Evolutionary conservation across 92 coral and sea anemone species (phyloP).

Genomic region (Porites divaricata): DNA sequence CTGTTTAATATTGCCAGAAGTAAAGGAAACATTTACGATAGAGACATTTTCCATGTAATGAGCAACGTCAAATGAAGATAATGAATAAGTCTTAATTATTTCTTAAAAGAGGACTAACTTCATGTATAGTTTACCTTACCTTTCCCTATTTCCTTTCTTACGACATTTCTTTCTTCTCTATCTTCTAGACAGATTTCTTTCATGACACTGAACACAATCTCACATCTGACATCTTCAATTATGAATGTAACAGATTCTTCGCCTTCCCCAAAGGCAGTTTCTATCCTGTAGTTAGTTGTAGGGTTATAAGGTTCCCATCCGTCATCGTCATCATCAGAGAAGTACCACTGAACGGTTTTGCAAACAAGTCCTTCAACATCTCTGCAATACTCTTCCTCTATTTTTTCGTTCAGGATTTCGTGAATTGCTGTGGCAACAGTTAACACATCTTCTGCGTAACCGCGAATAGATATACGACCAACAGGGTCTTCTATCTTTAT

Average conservation of each 20-base stretch:
- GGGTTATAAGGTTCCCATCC: conserved; percentile 47
- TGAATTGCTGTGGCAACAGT: conserved; percentile 34
- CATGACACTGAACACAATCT: conserved; percentile 67
- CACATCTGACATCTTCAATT: conserved; percentile 34
- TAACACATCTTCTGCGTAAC: conserved; percentile 53
- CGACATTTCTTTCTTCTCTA: conserved; percentile 32
- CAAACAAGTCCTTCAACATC: conserved; percentile 62
- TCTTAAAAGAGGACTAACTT: neutral
- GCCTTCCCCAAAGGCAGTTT: conserved; percentile 57
- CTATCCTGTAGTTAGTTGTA: conserved; percentile 60
- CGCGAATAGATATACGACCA: conserved; percentile 56
- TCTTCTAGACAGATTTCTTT: conserved; percentile 59
- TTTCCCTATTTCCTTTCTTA: conserved; percentile 67
- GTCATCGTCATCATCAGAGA: neutral
- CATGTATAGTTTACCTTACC: conserved; percentile 29
- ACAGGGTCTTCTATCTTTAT: conserved; percentile 48
- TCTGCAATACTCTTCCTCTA: conserved; percentile 59
- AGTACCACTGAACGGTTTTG: conserved; percentile 75
- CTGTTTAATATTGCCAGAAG: neutral
- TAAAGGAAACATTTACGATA: neutral
- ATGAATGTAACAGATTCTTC: conserved; percentile 38
- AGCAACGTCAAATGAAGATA: neutral
- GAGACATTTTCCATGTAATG: no score
- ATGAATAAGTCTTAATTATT: no score
- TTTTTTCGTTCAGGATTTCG: conserved; percentile 43